Percentiles rank a stretch among this genome's conserved stretches.
Evolutionary conservation across 2,797 vertebrate genomes (phyloP).

Genomic region (Nannoperca australis): DNA sequence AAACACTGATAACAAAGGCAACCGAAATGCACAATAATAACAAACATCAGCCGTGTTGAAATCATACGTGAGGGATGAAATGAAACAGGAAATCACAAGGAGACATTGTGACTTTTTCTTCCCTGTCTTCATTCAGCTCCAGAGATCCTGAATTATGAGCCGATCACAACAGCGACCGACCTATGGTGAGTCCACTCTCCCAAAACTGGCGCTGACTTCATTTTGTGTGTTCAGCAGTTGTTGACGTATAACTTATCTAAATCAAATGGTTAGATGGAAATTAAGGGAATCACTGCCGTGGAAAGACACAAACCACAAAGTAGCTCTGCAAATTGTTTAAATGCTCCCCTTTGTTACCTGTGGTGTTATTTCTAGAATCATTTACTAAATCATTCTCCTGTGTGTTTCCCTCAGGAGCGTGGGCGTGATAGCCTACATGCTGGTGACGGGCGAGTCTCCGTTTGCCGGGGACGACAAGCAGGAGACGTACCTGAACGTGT

Average conservation of each 20-base stretch:
- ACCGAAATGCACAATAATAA: neutral
- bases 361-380: neutral
- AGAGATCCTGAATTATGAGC: constrained; percentile 97
- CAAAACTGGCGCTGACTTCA: neutral
- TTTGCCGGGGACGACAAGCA: constrained; percentile 94
- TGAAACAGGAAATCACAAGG: neutral
- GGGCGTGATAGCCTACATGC: constrained; percentile 96
- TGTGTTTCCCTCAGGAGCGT: constrained; percentile 88
- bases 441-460: constrained; percentile 95
- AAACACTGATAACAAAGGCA: neutral
- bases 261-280: constrained; percentile 8
- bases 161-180: constrained; percentile 95
- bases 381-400: neutral
- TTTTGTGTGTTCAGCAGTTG: neutral
- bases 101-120: constrained; percentile 7
- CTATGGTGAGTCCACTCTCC: constrained; percentile 89
- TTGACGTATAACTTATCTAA: neutral
- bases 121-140: constrained; percentile 86
- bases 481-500: constrained; percentile 97
- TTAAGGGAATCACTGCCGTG: neutral
- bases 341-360: constrained; percentile 8
- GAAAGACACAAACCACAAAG: constrained; percentile 22
- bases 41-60: neutral
- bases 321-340: neutral
- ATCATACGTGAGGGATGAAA: neutral